Evolutionary conservation across 2,888 invertebrate species (phyloP).

Genomic region (Maniola hyperantus): DNA sequence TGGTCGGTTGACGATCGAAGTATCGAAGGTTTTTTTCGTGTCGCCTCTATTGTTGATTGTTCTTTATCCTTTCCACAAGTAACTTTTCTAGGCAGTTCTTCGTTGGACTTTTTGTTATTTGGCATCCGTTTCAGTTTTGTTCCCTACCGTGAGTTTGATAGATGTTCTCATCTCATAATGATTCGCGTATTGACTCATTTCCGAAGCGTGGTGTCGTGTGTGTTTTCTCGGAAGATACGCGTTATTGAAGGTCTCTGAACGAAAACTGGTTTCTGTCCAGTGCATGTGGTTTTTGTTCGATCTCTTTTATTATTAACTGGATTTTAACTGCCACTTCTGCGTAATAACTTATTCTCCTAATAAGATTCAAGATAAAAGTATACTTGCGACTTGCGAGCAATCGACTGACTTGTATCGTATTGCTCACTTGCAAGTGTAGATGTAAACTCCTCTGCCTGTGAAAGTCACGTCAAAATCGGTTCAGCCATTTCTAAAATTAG

Average conservation of each 20-base stretch:
- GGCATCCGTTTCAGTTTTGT: slow-evolving; percentile 11
- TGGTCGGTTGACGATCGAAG: slow-evolving; percentile 61
- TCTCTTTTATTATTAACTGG: background rate
- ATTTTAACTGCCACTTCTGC: background rate
- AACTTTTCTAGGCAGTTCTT: background rate
- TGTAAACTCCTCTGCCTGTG: too few relatives aligned
- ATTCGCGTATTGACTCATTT: slow-evolving; percentile 36
- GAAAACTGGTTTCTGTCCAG: slow-evolving; percentile 33
- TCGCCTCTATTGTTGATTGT: slow-evolving; percentile 35
- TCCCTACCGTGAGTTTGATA: slow-evolving; percentile 1
- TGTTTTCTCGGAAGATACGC: slow-evolving; percentile 37
- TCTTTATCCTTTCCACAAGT: slow-evolving; percentile 26
- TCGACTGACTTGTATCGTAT: too few relatives aligned
- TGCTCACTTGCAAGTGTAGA: too few relatives aligned
- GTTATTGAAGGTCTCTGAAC: slow-evolving; percentile 35
- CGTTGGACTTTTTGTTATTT: slow-evolving; percentile 8
- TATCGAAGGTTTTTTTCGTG: slow-evolving; percentile 40
- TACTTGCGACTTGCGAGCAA: too few relatives aligned
- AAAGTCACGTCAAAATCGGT: too few relatives aligned
- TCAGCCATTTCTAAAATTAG: too few relatives aligned
- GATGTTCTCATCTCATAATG: slow-evolving; percentile 29
- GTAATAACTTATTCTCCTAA: background rate
- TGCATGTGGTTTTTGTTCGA: slow-evolving; percentile 26
- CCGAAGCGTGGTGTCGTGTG: slow-evolving; percentile 32
- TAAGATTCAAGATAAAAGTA: background rate